phyloP scores from a whole-genome alignment of 2,888 invertebrate genomes.

The Drosophila meridionalis region DNA sequence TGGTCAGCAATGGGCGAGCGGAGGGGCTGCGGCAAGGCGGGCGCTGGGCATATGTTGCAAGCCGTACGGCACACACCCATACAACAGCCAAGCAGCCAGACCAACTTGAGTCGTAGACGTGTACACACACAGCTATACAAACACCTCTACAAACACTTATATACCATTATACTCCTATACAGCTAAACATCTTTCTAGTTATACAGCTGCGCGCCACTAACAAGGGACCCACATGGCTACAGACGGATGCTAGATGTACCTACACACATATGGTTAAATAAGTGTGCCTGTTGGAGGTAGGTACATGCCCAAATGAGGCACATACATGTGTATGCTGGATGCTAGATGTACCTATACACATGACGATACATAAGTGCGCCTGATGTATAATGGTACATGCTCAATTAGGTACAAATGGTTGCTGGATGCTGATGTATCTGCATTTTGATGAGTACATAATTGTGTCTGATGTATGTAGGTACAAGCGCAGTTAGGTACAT shows the following conservation, averaged over 20 bases:
- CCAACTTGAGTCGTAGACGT: neutral
- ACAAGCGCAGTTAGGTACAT: too few relatives aligned
- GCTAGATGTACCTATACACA: constrained; percentile 2
- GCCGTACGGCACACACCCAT: constrained; percentile 52
- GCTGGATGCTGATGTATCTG: too few relatives aligned
- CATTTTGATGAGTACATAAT: too few relatives aligned
- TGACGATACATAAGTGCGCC: too few relatives aligned
- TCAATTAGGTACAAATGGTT: too few relatives aligned
- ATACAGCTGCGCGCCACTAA: constrained; percentile 28
- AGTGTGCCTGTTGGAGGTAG: too few relatives aligned
- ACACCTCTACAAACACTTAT: neutral
- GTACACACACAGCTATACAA: neutral
- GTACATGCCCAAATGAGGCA: too few relatives aligned
- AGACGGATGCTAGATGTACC: constrained; percentile 4
- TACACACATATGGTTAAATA: neutral
- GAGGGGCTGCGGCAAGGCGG: constrained; percentile 22
- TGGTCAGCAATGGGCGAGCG: constrained; percentile 47
- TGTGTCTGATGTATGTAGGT: too few relatives aligned
- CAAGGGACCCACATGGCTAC: constrained; percentile 64
- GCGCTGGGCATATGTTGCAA: constrained; percentile 66
- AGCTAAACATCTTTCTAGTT: constrained; percentile 2
- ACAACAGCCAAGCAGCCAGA: constrained; percentile 32
- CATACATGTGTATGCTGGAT: neutral
- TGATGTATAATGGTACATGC: neutral
- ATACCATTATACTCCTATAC: neutral